Evolutionary conservation across 2,888 invertebrate genomes (phyloP), one percentile per base, ranked within the genome.

Genomic region (Spodoptera picta): DNA sequence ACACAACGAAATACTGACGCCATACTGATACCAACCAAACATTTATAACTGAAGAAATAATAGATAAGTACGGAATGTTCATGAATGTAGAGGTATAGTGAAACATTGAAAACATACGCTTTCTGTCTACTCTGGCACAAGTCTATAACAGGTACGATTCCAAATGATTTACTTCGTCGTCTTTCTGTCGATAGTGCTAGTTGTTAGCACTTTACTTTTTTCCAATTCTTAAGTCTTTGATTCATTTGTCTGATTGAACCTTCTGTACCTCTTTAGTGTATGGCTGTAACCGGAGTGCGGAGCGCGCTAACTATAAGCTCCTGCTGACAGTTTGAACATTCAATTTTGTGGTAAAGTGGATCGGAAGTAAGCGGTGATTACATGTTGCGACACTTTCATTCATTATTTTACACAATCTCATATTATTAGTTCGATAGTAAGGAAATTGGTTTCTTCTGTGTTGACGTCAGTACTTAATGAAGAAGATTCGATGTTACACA

Each of bases 301-400:
- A 60, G 53, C 53, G 52, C 52, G 64, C 57, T 54, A 41, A 69
- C 69, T 73, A 48, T 60, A 64, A 60, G 59, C 59, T 69, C 51
- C 73, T 45, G 54, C 50, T 64, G 73, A 64, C 71, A 64, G 57
- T 69, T 73, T 55, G 64, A 72, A 50, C 43, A 71, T 71, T 69
- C 31, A 73, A 64, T 73, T 63, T 69, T 60, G 73, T 58, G 60
- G 48, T 50, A 54, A 65, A 73, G 60, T 55, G 60, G 50, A 48
- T 60, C 65, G 65, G 60, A 72, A 60, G 65, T 60, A 69, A 64
- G 48, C 60, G 42, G 48, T 57, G 65, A 73, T 69, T 72, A 67
- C 57, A 31, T 51, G 54, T 52, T 60, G 36, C 36, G 24, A 49
- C 50, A 44, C 50, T 55, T 47, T 54, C 11, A 44, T 19, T 42